These are phyloP conservation scores for Caenorhabditis macrosperma DNA, from an alignment of 2,888 invertebrate genomes.

Conservation along the genomic window DNA sequence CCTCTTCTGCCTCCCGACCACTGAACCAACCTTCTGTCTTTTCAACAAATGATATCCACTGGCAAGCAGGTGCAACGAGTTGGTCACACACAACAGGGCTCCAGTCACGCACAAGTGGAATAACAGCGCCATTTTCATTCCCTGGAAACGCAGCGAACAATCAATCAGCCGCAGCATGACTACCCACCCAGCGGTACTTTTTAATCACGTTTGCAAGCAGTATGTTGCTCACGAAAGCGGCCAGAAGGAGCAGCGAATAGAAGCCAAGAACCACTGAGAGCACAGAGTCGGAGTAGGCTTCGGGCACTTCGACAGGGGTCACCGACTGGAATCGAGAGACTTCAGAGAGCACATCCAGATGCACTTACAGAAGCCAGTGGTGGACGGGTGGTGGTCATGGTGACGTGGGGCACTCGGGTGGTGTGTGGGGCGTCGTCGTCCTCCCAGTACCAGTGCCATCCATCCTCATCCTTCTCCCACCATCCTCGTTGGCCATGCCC, in stretches of 20 bases:
- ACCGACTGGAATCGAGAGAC: background rate
- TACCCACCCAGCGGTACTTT: constrained; percentile 52
- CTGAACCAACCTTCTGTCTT: constrained; percentile 36
- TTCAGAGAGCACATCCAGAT: background rate
- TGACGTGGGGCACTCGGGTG: background rate
- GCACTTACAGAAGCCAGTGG: constrained; percentile 15
- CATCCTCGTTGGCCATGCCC: constrained; percentile 46
- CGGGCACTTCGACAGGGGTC: background rate
- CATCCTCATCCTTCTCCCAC: constrained; percentile 32
- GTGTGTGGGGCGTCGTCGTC: background rate
- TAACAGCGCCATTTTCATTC: constrained; percentile 58
- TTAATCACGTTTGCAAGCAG: constrained; percentile 46
- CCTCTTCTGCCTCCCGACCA: background rate
- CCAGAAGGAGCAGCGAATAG: constrained; percentile 29
- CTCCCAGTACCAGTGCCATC: constrained; percentile 52
- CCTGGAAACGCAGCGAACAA: constrained; percentile 23
- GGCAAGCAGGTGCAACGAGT: constrained; percentile 54
- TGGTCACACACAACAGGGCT: constrained; percentile 44
- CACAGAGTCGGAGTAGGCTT: constrained; percentile 25
- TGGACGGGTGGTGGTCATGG: constrained; percentile 4
- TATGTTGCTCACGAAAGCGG: constrained; percentile 43
- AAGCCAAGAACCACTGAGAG: constrained; percentile 37
- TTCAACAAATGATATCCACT: constrained; percentile 54
- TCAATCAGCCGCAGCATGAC: background rate
- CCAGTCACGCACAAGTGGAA: constrained; percentile 57